Conservation (phyloP, 2,113 vertebrate genomes). For the Mormoops blainvillei region DNA sequence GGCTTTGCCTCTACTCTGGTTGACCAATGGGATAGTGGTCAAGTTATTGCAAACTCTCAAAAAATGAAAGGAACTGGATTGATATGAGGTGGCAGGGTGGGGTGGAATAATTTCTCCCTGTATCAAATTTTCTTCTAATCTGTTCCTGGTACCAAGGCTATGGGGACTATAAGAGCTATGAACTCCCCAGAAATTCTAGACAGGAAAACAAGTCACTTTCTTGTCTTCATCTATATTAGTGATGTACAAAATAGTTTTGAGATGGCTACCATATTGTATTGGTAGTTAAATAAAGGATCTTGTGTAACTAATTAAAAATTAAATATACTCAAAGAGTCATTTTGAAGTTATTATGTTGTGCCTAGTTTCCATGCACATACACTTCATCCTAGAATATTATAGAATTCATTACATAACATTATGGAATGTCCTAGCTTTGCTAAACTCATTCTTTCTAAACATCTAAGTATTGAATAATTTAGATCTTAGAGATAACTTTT, state of each 20-base stretch:
- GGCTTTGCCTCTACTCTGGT: background rate
- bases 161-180: background rate
- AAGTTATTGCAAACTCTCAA: background rate
- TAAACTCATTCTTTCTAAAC: background rate
- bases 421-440: background rate
- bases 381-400: background rate
- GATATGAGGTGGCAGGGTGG: background rate
- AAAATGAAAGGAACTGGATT: background rate
- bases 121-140: background rate
- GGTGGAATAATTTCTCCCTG: background rate
- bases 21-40: background rate
- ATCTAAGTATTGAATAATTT: background rate
- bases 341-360: slow-evolving; percentile 19
- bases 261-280: background rate
- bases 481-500: background rate
- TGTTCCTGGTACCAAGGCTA: background rate
- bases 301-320: background rate
- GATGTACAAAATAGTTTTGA: background rate
- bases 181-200: background rate
- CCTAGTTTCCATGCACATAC: background rate
- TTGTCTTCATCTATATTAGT: background rate
- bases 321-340: background rate
- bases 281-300: background rate
- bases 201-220: background rate
- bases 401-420: background rate